A percentile compares a stretch with the other conserved stretches of the same genome.
Conservation (phyloP, 1,140 invertebrate genomes). For the Chironomus striatipennis region DNA sequence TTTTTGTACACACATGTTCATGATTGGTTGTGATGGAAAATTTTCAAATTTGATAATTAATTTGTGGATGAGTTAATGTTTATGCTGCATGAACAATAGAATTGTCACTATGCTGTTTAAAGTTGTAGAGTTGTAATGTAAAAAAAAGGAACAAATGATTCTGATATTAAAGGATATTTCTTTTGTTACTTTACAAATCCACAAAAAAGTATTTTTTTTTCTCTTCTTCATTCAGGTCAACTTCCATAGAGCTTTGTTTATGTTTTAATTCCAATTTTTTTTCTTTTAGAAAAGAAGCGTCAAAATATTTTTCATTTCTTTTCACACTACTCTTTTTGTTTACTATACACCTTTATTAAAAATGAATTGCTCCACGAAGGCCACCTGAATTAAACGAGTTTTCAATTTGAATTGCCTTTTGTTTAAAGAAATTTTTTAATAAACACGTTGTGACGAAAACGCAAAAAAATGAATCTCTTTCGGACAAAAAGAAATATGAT, state of each 20-base stretch:
- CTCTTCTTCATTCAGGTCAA: not conserved
- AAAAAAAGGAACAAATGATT: no score
- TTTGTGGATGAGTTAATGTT: no score
- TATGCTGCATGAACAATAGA: no score
- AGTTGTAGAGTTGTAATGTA: no score
- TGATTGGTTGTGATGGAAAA: no score
- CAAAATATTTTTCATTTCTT: slow-evolving; percentile 15
- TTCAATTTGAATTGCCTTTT: not conserved
- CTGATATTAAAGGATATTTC: no score
- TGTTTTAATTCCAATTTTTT: not conserved
- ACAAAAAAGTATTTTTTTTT: not conserved
- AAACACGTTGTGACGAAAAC: not conserved
- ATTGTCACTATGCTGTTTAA: no score
- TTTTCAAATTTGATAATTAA: no score
- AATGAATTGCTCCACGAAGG: not conserved
- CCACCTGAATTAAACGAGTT: not conserved
- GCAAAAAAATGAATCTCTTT: not conserved
- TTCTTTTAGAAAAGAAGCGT: slow-evolving; percentile 15
- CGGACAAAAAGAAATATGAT: no score
- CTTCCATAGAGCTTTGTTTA: not conserved
- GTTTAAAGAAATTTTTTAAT: not conserved
- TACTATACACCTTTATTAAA: not conserved
- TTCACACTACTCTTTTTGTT: not conserved
- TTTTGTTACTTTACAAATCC: not conserved
- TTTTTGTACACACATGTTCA: no score